Conservation (phyloP, 2,888 invertebrate species). For the Protophormia terraenovae region DNA sequence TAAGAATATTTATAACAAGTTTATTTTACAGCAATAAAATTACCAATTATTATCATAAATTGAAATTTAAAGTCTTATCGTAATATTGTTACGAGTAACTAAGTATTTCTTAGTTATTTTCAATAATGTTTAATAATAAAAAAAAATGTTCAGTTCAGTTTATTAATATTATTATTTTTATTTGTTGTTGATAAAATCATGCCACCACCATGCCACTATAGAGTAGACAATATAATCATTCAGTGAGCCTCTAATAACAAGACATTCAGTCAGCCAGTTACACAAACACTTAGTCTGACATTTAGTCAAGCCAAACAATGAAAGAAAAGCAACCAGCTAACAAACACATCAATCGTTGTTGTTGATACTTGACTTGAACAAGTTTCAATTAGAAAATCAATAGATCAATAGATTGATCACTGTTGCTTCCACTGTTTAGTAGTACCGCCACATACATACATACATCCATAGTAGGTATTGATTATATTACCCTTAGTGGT, state of each 20-base stretch:
- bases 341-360: slow-evolving; percentile 4
- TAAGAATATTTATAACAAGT: slow-evolving; percentile 20
- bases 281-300: slow-evolving; percentile 1
- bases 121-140: slow-evolving; percentile 38
- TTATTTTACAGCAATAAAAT: slow-evolving; percentile 66
- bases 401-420: slow-evolving; percentile 60
- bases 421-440: not conserved
- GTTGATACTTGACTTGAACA: slow-evolving; percentile 56
- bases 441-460: slow-evolving; percentile 28
- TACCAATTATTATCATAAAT: slow-evolving; percentile 71
- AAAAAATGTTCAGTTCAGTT: slow-evolving; percentile 28
- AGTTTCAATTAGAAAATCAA: slow-evolving; percentile 64
- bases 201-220: no score
- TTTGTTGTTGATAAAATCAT: slow-evolving; percentile 39
- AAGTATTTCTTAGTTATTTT: slow-evolving; percentile 44
- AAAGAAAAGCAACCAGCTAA: not conserved
- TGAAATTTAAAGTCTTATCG: slow-evolving; percentile 66
- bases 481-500: not conserved
- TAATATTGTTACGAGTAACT: not conserved
- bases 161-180: slow-evolving; percentile 11
- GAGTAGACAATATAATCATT: no score
- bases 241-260: not conserved
- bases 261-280: not conserved
- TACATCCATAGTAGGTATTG: no score
- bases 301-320: not conserved